Percentiles rank a stretch among this genome's conserved stretches.
Conservation (phyloP, 2,888 invertebrate genomes). For the Xylocampa areola region DNA sequence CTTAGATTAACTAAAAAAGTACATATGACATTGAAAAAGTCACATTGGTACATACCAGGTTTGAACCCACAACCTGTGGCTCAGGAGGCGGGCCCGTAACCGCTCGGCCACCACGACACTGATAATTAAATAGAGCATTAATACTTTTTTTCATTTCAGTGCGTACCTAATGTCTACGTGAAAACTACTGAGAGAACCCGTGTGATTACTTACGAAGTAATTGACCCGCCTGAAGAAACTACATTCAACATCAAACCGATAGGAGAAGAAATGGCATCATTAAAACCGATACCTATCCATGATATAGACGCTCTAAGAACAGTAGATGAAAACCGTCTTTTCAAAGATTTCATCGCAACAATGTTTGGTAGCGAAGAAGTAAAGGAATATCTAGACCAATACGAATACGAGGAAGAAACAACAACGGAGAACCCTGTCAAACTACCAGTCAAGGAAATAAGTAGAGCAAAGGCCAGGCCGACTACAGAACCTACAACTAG, state of each 20-base stretch:
- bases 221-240: not conserved
- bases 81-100: too few species aligned
- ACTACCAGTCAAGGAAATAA: not conserved
- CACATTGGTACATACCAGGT: too few species aligned
- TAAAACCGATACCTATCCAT: constrained; percentile 12
- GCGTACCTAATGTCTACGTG: constrained; percentile 52
- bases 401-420: constrained; percentile 11
- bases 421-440: not conserved
- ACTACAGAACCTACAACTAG: constrained; percentile 2
- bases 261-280: not conserved
- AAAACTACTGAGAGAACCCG: constrained; percentile 56
- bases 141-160: constrained; percentile 57
- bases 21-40: too few species aligned
- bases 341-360: constrained; percentile 69
- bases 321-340: constrained; percentile 60
- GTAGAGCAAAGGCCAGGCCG: not conserved
- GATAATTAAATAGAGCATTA: not conserved
- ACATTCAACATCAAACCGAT: not conserved
- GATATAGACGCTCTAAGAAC: constrained; percentile 57
- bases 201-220: fast-evolving
- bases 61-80: too few species aligned
- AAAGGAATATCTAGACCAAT: constrained; percentile 48
- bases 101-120: too few species aligned
- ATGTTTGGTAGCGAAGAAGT: constrained; percentile 71
- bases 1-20: too few species aligned